Evolutionary conservation across 2,797 vertebrate species (phyloP), one percentile per base, ranked within the genome.

Genomic region (Pempheris klunzingeri): DNA sequence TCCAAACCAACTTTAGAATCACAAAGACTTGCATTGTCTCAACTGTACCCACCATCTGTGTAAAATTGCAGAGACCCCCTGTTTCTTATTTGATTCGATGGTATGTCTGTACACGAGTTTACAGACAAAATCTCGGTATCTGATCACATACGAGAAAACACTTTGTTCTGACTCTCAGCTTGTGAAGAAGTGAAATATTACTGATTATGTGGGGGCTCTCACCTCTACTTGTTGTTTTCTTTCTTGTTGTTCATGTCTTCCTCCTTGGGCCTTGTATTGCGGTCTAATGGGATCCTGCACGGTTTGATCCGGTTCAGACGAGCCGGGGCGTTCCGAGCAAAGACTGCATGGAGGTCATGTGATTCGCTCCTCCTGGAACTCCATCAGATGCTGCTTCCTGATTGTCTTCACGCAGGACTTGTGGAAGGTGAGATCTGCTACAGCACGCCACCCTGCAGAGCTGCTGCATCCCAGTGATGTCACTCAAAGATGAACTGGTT

Each of bases 321-420:
- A 92, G 85, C 36, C 49, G 67, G 0, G 94, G 89, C 0, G 15
- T 88, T 0, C 81, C 91, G 46, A 89, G 86, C 0, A 22, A 46
- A 0, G 71, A 78, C 4, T 93, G 95, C 17, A 81, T 88, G 17
- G 88, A 92, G 0, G 78, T 90, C 30, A 82, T 95, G 88, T 85
- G 52, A 82, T 95, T 1, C 47, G 92, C 78, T 83, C 78, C 41
- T 94, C 88, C 86, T 96, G 95, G 93, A 88, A 87, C 68, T 78
- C 92, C 2, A 85, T 94, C 87, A 91, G 94, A 24, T 66, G 75
- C n/a, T 81, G 78, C 0, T 95, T 96, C 75, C 87, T 94, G 69
- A 67, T 87, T 0, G 78, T 96, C 54, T 90, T 82, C 0, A 49
- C 92, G 36, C 88, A 89, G 7, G 91, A 94, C 69, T 97, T 96